Conservation (phyloP, 2,113 vertebrate genomes). For the Lutjanus erythropterus region DNA sequence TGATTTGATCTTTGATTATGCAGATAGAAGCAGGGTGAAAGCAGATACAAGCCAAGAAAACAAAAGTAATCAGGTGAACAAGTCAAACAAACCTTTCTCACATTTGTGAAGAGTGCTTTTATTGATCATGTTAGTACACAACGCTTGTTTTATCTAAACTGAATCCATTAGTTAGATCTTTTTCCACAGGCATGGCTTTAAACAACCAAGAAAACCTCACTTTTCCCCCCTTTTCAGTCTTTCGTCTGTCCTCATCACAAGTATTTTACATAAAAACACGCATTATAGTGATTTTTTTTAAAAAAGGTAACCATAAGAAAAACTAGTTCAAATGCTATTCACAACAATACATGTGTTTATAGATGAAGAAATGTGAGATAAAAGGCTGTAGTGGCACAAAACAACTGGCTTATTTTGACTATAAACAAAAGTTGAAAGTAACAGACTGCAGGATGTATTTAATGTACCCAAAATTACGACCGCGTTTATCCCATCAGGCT, state of each 20-base stretch:
- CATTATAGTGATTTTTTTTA: slow-evolving; percentile 1
- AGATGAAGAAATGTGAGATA: slow-evolving; percentile 23
- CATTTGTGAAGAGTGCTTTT: slow-evolving; percentile 58
- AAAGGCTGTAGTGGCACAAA: slow-evolving; percentile 18
- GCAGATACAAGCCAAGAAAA: background rate
- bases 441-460: slow-evolving; percentile 13
- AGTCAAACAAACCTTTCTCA: background rate
- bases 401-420: slow-evolving; percentile 6
- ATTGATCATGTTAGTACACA: slow-evolving; percentile 68
- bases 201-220: background rate
- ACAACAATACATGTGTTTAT: slow-evolving; percentile 51
- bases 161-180: background rate
- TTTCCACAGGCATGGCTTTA: slow-evolving; percentile 23
- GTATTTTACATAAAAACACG: slow-evolving; percentile 33
- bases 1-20: background rate
- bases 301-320: slow-evolving; percentile 11
- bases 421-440: slow-evolving; percentile 28
- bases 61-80: background rate
- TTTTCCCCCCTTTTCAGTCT: background rate
- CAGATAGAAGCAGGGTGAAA: background rate
- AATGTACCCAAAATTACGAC: background rate
- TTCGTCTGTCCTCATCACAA: slow-evolving; percentile 1
- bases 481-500: slow-evolving; percentile 81
- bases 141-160: slow-evolving; percentile 14
- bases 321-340: slow-evolving; percentile 35